Conservation (phyloP, 2,113 vertebrate species). For the Pterocles burchelli region DNA sequence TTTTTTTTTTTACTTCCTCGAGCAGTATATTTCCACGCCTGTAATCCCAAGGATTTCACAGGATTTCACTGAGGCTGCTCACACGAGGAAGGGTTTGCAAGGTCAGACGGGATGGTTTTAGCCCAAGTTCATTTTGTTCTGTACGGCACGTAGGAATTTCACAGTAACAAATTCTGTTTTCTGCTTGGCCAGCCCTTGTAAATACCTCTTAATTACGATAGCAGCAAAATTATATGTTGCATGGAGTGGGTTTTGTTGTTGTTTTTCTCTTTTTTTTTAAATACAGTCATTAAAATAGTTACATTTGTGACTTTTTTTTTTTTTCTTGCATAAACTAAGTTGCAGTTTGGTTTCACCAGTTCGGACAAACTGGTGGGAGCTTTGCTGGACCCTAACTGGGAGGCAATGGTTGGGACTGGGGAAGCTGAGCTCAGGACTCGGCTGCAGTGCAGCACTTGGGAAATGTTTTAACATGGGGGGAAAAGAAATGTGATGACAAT, state of each 20-base stretch:
- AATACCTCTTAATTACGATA: background rate
- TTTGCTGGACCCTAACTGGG: background rate
- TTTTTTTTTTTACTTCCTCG: background rate
- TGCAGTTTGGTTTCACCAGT: background rate
- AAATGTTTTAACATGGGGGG: background rate
- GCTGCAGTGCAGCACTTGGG: background rate
- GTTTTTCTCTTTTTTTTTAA: background rate
- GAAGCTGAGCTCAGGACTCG: background rate
- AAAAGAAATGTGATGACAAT: slow-evolving; percentile 27
- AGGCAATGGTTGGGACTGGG: background rate
- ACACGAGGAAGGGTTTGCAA: background rate
- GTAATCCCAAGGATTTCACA: background rate
- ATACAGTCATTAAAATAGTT: background rate
- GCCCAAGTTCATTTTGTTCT: background rate
- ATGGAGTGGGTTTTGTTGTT: fast-evolving
- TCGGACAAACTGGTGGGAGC: background rate
- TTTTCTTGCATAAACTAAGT: fast-evolving
- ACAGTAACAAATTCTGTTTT: background rate
- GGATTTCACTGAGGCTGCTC: slow-evolving; percentile 3
- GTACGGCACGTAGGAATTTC: background rate
- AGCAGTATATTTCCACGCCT: background rate
- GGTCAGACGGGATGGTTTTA: background rate
- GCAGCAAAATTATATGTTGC: background rate
- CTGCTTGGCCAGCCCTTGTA: background rate
- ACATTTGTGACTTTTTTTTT: background rate